These are phyloP conservation scores for Chinchilla lanigera DNA, from an alignment of 2,113 vertebrate species.

Conservation along the genomic window DNA sequence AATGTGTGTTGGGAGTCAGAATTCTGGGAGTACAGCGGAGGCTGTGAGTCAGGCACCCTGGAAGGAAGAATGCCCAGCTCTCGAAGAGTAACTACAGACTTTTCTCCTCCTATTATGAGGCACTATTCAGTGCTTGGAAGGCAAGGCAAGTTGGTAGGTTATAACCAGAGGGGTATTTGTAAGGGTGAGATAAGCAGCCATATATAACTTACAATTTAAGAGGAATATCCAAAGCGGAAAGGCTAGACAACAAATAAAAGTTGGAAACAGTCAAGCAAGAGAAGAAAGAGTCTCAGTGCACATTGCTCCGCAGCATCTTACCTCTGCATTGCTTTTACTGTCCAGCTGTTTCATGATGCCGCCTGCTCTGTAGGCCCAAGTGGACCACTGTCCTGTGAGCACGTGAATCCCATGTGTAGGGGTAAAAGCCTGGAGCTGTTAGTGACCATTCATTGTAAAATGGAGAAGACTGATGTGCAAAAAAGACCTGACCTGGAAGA, in stretches of 20 bases:
- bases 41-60: fast-evolving
- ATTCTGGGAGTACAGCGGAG: background rate
- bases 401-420: fast-evolving
- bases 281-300: too few species aligned
- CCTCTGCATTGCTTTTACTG: background rate
- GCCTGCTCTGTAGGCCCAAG: background rate
- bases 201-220: background rate
- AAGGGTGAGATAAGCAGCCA: background rate
- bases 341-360: too few species aligned
- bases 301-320: background rate
- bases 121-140: background rate
- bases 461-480: background rate
- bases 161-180: background rate
- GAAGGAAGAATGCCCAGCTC: background rate
- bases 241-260: background rate
- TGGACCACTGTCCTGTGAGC: background rate
- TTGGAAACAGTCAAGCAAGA: background rate
- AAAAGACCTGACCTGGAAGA: background rate
- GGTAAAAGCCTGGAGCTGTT: background rate
- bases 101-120: background rate
- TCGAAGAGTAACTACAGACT: too few species aligned
- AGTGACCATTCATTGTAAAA: background rate
- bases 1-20: background rate
- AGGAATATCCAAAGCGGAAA: background rate
- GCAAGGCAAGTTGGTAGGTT: background rate